A percentile compares a stretch with the other conserved stretches of the same genome.
These are phyloP conservation scores for Fragum sueziense DNA, from an alignment of 2,888 invertebrate species.

Conservation along the genomic window DNA sequence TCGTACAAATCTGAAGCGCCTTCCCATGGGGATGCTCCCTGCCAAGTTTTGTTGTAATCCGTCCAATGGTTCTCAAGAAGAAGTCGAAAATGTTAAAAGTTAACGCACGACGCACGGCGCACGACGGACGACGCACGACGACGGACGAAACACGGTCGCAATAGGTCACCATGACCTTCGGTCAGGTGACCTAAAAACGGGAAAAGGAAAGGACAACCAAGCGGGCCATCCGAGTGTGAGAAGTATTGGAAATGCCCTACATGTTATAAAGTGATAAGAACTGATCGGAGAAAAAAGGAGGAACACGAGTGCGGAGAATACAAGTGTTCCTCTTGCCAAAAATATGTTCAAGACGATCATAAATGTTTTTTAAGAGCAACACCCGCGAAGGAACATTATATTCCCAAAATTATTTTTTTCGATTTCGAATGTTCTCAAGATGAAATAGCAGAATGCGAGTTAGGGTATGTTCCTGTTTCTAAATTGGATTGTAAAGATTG, in stretches of 20 bases:
- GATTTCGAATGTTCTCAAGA: constrained; percentile 42
- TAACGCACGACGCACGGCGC: no score
- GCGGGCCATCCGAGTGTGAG: constrained; percentile 14
- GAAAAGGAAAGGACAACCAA: constrained; percentile 21
- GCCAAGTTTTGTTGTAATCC: no score
- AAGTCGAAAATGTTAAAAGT: no score
- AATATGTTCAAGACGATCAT: constrained; percentile 20
- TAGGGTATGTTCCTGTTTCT: constrained; percentile 23
- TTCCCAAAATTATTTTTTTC: constrained; percentile 38
- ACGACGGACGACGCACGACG: no score
- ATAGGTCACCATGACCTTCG: no score
- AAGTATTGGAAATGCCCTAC: constrained; percentile 30
- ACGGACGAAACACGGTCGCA: no score
- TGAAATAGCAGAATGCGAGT: constrained; percentile 11
- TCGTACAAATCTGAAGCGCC: no score
- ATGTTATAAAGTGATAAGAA: constrained; percentile 30
- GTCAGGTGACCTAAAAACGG: constrained; percentile 7
- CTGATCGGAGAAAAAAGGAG: constrained; percentile 14
- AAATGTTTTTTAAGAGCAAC: constrained; percentile 33
- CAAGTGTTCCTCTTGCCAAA: constrained; percentile 11
- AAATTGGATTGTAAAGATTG: constrained; percentile 34
- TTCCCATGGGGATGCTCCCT: no score
- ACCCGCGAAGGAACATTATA: constrained; percentile 21
- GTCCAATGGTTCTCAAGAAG: no score
- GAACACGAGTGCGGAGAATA: constrained; percentile 38